A percentile compares a stretch with the other conserved stretches of the same genome.
Conservation (phyloP, 2,113 vertebrate genomes). For the Leucopternis melanops region DNA sequence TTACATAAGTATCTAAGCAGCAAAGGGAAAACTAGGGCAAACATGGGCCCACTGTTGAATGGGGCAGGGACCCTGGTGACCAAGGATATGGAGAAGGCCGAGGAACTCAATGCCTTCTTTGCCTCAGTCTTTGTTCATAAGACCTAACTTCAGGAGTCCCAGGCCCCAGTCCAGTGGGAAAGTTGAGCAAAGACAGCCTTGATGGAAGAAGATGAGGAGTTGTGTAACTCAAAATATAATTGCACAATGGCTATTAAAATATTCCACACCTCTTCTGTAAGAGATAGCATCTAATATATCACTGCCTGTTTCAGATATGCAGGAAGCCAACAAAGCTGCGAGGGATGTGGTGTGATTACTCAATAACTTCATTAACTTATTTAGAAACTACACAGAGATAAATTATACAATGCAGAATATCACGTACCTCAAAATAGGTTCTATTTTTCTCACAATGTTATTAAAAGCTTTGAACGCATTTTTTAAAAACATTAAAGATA, state of each 20-base stretch:
- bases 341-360: not conserved
- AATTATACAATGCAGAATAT: not conserved
- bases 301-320: not conserved
- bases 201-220: not conserved
- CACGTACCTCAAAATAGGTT: not conserved
- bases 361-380: conserved; percentile 2
- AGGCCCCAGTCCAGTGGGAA: not conserved
- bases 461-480: not conserved
- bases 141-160: not conserved
- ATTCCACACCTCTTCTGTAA: not conserved
- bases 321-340: not conserved
- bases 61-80: not conserved
- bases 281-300: not conserved
- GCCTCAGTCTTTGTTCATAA: not conserved
- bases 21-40: not conserved
- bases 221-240: not conserved
- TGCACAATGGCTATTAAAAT: not conserved
- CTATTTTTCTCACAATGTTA: not conserved
- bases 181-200: not conserved
- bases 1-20: not conserved
- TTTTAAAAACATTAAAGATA: not conserved
- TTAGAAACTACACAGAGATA: not conserved
- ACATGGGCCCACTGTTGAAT: not conserved
- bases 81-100: not conserved
- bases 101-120: not conserved